Percentiles rank a stretch among this genome's conserved stretches.
Evolutionary conservation across 1,140 invertebrate species (phyloP).

Genomic region (Procambarus clarkii): DNA sequence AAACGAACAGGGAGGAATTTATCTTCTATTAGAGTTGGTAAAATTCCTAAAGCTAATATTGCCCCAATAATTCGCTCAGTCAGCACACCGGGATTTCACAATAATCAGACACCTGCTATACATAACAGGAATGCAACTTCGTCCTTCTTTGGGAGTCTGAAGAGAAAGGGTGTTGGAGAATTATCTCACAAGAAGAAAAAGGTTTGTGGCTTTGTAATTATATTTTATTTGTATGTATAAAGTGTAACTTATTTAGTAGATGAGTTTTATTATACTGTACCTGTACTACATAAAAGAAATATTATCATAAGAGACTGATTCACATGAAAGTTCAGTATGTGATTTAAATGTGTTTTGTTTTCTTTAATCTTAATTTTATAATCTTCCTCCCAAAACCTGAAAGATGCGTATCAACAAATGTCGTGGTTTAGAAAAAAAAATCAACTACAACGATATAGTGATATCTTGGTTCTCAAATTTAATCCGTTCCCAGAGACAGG

Average conservation of each 20-base stretch:
- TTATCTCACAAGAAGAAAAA: background rate
- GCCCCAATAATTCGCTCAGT: background rate
- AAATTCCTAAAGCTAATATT: conserved; percentile 14
- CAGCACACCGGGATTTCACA: background rate
- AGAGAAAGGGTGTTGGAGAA: background rate
- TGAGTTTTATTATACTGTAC: too few relatives aligned
- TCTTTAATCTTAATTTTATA: too few relatives aligned
- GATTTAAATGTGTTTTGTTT: too few relatives aligned
- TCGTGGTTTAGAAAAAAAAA: too few relatives aligned
- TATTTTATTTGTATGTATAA: too few relatives aligned
- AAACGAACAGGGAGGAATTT: background rate
- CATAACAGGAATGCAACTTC: background rate
- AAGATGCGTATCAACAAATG: too few relatives aligned
- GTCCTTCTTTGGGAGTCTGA: background rate
- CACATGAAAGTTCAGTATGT: too few relatives aligned
- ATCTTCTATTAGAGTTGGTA: background rate
- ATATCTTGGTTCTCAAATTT: too few relatives aligned
- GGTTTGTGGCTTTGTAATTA: background rate
- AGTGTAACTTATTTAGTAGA: too few relatives aligned
- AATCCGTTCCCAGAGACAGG: too few relatives aligned
- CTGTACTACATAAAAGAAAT: background rate
- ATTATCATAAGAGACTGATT: background rate
- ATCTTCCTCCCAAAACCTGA: too few relatives aligned
- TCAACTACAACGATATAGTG: too few relatives aligned
- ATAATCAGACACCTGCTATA: background rate